Evolutionary conservation across 2,888 invertebrate species (phyloP).

Genomic region (Polyommatus icarus): DNA sequence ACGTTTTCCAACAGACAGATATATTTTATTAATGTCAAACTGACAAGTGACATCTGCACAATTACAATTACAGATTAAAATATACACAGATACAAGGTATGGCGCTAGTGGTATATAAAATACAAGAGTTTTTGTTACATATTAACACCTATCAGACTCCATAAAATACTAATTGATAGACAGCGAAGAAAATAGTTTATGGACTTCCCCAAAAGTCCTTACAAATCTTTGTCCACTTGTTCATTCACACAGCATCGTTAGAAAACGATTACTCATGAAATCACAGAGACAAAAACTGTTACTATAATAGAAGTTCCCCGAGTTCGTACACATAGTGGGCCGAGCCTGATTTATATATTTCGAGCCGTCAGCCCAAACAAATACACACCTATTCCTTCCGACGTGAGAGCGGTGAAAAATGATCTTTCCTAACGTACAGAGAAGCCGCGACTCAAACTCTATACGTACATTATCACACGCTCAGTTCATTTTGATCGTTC

Average conservation of each 20-base stretch:
- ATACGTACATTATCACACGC: conserved; percentile 37
- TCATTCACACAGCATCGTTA: conserved; percentile 19
- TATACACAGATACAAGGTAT: too few relatives aligned
- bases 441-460: conserved; percentile 38
- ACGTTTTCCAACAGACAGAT: too few relatives aligned
- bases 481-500: conserved; percentile 38
- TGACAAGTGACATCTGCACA: too few relatives aligned
- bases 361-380: conserved; percentile 57
- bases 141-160: not conserved
- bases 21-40: too few relatives aligned
- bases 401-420: conserved; percentile 55
- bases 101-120: too few relatives aligned
- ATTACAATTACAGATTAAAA: too few relatives aligned
- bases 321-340: conserved; percentile 20
- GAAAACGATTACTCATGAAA: conserved; percentile 23
- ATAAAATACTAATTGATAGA: not conserved
- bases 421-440: conserved; percentile 44
- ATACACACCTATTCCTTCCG: conserved; percentile 46
- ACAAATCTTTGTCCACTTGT: not conserved
- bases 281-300: conserved; percentile 30
- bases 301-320: conserved; percentile 22
- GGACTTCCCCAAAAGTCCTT: not conserved
- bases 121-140: too few relatives aligned
- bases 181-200: not conserved
- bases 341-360: conserved; percentile 58